These are phyloP conservation scores for Amblyjoppa fuscipennis DNA, from an alignment of 2,888 invertebrate genomes.

Conservation along the genomic window DNA sequence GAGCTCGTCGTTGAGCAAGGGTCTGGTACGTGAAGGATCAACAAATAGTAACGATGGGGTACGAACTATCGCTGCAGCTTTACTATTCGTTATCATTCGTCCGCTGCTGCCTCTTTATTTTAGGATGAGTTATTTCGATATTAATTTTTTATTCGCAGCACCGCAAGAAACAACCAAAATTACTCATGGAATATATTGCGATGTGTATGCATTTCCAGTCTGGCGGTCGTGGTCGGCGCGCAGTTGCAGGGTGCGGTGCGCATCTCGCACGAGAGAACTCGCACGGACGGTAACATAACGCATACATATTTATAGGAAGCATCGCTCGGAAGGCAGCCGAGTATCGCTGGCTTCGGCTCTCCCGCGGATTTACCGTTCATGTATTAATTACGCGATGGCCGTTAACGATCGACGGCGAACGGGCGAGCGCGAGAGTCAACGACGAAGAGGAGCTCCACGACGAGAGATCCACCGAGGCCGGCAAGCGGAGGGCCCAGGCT, in stretches of 20 bases:
- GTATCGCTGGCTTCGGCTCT: constrained; percentile 50
- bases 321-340: constrained; percentile 36
- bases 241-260: constrained; percentile 28
- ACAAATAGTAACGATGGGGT: no score
- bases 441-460: constrained; percentile 52
- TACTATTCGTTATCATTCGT: no score
- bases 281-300: constrained; percentile 74
- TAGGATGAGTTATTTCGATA: no score
- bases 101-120: no score
- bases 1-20: no score
- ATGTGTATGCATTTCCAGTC: constrained; percentile 15
- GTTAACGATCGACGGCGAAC: constrained; percentile 73
- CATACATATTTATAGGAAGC: constrained; percentile 80
- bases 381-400: constrained; percentile 79
- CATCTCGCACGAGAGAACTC: constrained; percentile 25
- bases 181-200: constrained; percentile 28
- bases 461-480: constrained; percentile 25
- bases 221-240: constrained; percentile 19
- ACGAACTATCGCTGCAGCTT: no score
- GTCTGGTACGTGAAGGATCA: no score
- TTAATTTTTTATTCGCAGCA: background rate
- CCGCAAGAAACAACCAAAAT: background rate
- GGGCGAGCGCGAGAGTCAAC: constrained; percentile 45
- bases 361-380: constrained; percentile 76
- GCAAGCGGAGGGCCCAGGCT: constrained; percentile 32